Conservation (phyloP, 2,797 vertebrate species). For the Muscicapa comitata region DNA sequence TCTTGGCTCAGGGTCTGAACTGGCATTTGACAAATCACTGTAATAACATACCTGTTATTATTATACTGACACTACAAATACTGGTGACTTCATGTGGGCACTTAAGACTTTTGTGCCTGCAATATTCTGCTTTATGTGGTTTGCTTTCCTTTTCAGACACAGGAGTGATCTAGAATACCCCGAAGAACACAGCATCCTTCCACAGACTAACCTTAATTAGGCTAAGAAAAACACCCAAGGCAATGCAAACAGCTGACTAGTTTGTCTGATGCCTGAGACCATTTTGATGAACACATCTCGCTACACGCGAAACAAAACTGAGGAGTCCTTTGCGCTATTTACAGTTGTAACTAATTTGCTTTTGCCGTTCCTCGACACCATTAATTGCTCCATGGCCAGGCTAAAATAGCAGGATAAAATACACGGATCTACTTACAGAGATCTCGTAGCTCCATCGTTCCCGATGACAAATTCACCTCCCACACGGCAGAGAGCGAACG, state of each 20-base stretch:
- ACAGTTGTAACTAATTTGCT: neutral
- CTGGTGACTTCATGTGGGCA: neutral
- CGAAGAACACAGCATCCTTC: neutral
- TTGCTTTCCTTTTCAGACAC: neutral
- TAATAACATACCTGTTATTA: neutral
- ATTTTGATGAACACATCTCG: neutral
- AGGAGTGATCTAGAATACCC: neutral
- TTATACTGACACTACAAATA: neutral
- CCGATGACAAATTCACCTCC: constrained; percentile 55
- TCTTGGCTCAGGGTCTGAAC: neutral
- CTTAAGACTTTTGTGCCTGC: neutral
- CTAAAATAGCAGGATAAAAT: constrained; percentile 45
- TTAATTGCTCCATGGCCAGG: neutral
- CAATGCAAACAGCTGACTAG: neutral
- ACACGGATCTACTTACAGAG: constrained; percentile 75
- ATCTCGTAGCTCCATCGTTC: constrained; percentile 76
- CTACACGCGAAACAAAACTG: neutral
- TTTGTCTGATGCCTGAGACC: neutral
- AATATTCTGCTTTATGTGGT: neutral
- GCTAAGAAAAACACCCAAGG: neutral
- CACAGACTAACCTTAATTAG: neutral
- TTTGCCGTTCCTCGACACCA: neutral
- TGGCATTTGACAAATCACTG: neutral
- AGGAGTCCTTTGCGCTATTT: neutral
- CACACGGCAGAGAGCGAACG: constrained; percentile 42